phyloP scores from a whole-genome alignment of 2,888 invertebrate species.

The Eupsilia transversa region DNA sequence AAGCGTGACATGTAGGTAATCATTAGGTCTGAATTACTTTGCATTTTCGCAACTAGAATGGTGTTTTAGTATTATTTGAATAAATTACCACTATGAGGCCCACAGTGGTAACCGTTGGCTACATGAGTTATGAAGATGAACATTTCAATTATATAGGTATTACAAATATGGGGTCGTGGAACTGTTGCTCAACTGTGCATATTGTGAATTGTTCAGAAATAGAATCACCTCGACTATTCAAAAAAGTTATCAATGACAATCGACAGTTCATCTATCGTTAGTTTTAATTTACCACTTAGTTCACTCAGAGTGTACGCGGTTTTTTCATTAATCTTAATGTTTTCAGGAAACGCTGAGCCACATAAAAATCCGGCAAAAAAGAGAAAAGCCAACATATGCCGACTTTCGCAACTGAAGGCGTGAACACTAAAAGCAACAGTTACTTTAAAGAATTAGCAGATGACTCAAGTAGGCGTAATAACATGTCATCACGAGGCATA shows the following conservation, averaged over 20 bases:
- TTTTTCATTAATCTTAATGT: conserved; percentile 15
- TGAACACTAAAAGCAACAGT: conserved; percentile 30
- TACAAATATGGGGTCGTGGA: conserved; percentile 6
- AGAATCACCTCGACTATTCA: too few species aligned
- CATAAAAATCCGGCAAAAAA: conserved; percentile 28
- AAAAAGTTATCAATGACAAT: not conserved
- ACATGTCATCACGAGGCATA: conserved; percentile 56
- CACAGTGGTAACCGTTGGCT: not conserved
- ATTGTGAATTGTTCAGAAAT: too few species aligned
- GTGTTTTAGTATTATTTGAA: conserved; percentile 12
- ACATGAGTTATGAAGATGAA: conserved; percentile 23
- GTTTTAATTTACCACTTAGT: not conserved
- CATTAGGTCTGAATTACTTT: conserved; percentile 18
- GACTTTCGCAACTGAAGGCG: conserved; percentile 38
- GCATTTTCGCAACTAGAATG: conserved; percentile 24
- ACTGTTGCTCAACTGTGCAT: not conserved
- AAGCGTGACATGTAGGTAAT: conserved; percentile 11
- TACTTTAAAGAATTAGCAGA: conserved; percentile 31
- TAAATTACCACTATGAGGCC: conserved; percentile 7
- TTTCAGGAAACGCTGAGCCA: conserved; percentile 26
- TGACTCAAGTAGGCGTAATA: conserved; percentile 57
- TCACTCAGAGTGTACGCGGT: not conserved
- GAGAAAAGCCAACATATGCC: conserved; percentile 24
- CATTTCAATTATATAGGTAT: not conserved
- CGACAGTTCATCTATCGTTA: not conserved